Percentiles rank a stretch among this genome's conserved stretches.
Conservation (phyloP, 2,888 invertebrate species). For the Atrina japonica region DNA sequence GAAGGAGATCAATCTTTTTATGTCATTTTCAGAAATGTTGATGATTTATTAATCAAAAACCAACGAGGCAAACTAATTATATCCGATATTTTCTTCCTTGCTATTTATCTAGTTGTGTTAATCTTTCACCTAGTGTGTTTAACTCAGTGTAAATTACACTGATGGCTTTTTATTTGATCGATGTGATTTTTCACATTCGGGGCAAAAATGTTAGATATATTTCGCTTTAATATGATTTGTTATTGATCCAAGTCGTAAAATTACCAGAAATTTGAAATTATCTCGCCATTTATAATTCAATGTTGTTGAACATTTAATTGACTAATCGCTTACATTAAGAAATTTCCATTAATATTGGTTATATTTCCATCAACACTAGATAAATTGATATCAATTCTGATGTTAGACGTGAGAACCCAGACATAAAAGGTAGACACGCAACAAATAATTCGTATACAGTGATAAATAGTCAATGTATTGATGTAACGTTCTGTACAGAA, state of each 20-base stretch:
- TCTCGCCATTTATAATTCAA: constrained; percentile 42
- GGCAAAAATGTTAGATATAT: constrained; percentile 37
- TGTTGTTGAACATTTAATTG: constrained; percentile 46
- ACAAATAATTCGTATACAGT: too few relatives aligned
- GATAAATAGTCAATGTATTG: too few relatives aligned
- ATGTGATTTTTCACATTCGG: background rate
- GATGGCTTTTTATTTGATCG: too few relatives aligned
- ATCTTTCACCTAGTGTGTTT: constrained; percentile 18
- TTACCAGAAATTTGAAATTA: constrained; percentile 34
- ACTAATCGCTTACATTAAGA: constrained; percentile 35
- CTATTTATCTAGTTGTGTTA: constrained; percentile 17
- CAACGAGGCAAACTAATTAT: constrained; percentile 8
- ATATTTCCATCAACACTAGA: constrained; percentile 31
- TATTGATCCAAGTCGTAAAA: constrained; percentile 33
- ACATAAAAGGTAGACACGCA: too few relatives aligned
- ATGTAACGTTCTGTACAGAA: too few relatives aligned
- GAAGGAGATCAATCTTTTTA: too few relatives aligned
- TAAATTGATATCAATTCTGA: too few relatives aligned
- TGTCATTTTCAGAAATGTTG: too few relatives aligned
- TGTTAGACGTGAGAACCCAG: too few relatives aligned
- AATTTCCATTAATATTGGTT: constrained; percentile 38
- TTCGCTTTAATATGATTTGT: constrained; percentile 32
- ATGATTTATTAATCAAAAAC: too few relatives aligned
- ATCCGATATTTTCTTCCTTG: constrained; percentile 9
- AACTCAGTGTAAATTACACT: constrained; percentile 18